Evolutionary conservation across 2,113 vertebrate genomes (phyloP), one percentile per base, ranked within the genome.

Genomic region (Gobiocypris rarus): DNA sequence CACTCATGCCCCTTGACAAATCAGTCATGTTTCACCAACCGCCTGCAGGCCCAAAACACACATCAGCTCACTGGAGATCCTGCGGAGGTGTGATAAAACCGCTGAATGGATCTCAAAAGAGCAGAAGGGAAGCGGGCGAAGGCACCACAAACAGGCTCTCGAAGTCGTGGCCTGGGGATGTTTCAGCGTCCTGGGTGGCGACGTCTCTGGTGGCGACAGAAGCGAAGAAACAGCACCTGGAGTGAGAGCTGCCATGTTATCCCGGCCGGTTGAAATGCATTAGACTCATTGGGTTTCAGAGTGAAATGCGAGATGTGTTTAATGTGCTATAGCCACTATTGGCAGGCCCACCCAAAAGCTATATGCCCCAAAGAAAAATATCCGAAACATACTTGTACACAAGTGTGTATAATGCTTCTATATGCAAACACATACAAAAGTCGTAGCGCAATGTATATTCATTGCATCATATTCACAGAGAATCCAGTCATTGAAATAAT

Each of bases 31-130:
- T 88, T 91, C 93, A 94, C 59, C 56, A 91, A 83, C 88, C 92
- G 92, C 93, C 93, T 15, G 88, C 89, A 93, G 94, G 90, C 92
- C 86, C 92, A 94, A 93, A 94, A 94, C 92, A 94, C 86, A 86
- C 85, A 87, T 87, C 81, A 73, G 59, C 82, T 89, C 76, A 73
- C 74, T 81, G 86, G 86, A 86, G 86, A 78, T 83, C 81, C 83
- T n/a, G 41, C 17, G 48, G 82, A 88, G 81, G 41, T 52, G 81
- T 50, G 74, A 82, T 70, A 82, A 76, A 87, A 85, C 28, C 22
- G 15, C 77, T 87, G 76, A 80, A 28, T 83, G 85, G 50, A 86
- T 86, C 71, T 86, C 83, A 89, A 87, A 83, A 88, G 83, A 84
- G 78, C 59, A 84, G 75, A 86, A 71, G 87, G 87, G 84, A 90